These are phyloP conservation scores for Dromius quadrimaculatus DNA, from an alignment of 2,888 invertebrate species.

Conservation along the genomic window DNA sequence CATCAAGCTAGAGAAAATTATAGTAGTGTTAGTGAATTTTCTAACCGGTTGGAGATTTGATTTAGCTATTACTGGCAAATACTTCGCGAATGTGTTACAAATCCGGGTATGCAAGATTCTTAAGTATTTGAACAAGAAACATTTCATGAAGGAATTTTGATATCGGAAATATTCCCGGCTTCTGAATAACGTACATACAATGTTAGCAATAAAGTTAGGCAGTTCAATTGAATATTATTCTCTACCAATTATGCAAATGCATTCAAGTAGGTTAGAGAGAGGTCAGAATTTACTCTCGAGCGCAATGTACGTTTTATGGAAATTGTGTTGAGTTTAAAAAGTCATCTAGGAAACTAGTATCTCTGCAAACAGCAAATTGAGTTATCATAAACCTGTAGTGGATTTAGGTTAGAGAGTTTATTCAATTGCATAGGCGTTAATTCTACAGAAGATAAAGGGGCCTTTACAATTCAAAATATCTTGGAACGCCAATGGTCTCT, in stretches of 20 bases:
- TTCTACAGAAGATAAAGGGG: too few relatives aligned
- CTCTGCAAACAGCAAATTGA: constrained; percentile 44
- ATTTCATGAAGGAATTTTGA: neutral
- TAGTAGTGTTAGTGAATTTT: too few relatives aligned
- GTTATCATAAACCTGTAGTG: constrained; percentile 43
- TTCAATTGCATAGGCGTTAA: neutral
- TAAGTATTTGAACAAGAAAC: neutral
- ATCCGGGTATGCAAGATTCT: neutral
- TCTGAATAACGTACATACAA: neutral
- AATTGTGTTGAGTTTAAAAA: constrained; percentile 47
- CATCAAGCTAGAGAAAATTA: too few relatives aligned
- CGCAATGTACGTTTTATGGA: constrained; percentile 50
- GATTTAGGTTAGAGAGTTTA: constrained; percentile 8
- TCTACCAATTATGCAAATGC: constrained; percentile 58
- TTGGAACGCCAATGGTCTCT: neutral
- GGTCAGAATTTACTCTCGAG: constrained; percentile 58
- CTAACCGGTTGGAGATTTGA: too few relatives aligned
- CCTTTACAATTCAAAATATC: neutral
- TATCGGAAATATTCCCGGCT: neutral
- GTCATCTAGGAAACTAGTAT: constrained; percentile 46
- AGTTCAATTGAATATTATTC: constrained; percentile 49
- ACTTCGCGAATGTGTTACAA: constrained; percentile 11
- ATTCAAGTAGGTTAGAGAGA: constrained; percentile 60
- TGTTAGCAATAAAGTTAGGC: constrained; percentile 9
- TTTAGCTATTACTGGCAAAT: too few relatives aligned